These are phyloP conservation scores for Erethizon dorsatum DNA, from an alignment of 2,797 vertebrate species.

Conservation along the genomic window DNA sequence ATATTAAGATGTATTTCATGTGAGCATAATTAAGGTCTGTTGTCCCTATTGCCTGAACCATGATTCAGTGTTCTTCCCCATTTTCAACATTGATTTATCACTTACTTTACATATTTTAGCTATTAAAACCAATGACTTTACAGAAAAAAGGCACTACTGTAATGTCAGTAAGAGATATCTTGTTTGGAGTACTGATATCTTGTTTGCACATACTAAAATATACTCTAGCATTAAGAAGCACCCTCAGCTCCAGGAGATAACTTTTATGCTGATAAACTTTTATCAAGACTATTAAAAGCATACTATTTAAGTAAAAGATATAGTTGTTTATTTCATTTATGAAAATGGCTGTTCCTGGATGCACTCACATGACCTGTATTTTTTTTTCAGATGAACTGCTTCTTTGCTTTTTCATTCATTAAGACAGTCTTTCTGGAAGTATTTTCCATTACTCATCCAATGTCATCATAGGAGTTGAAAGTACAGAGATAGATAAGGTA, in stretches of 20 bases:
- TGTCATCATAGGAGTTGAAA: neutral
- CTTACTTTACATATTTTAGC: conserved; percentile 20
- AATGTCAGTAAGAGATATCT: neutral
- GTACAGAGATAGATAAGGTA: neutral
- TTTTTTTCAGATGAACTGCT: neutral
- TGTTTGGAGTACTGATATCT: neutral
- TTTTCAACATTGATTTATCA: neutral
- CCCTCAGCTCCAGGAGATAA: neutral
- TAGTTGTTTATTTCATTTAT: neutral
- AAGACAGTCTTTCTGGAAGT: neutral
- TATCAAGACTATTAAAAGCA: conserved; percentile 28
- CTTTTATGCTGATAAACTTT: conserved; percentile 37
- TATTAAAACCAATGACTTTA: conserved; percentile 10
- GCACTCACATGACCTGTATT: neutral
- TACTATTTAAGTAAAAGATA: neutral
- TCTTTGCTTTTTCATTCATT: conserved; percentile 4
- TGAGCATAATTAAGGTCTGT: neutral
- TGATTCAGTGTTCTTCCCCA: neutral
- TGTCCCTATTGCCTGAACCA: neutral
- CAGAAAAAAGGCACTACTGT: neutral
- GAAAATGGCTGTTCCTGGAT: neutral
- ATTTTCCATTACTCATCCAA: neutral
- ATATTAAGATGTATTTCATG: neutral
- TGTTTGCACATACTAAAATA: neutral
- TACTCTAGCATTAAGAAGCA: neutral